Percentiles rank a stretch among this genome's conserved stretches.
These are phyloP conservation scores for Emmelina monodactyla DNA, from an alignment of 2,888 invertebrate genomes.

Conservation along the genomic window DNA sequence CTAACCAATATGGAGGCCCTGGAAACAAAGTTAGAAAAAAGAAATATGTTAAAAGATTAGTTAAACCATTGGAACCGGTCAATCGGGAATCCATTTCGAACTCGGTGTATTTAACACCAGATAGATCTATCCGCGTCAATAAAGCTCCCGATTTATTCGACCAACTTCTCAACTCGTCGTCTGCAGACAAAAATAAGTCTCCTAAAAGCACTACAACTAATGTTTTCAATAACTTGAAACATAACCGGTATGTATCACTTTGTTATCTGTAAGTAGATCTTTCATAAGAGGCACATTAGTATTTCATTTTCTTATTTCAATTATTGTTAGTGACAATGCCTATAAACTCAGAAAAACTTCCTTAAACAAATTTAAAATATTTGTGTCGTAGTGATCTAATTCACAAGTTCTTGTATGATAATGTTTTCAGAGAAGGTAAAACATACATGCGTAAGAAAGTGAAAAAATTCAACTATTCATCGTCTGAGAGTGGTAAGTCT, in stretches of 20 bases:
- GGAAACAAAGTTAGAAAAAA: constrained; percentile 43
- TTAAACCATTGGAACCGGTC: constrained; percentile 31
- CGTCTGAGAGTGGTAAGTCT: constrained; percentile 27
- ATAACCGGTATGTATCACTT: no score
- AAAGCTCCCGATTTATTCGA: constrained; percentile 47
- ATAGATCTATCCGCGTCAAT: constrained; percentile 50
- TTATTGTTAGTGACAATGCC: no score
- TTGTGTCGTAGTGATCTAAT: no score
- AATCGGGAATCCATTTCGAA: constrained; percentile 22
- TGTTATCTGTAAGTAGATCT: no score
- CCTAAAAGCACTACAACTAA: no score
- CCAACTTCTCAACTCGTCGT: constrained; percentile 39
- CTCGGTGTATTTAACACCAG: constrained; percentile 42
- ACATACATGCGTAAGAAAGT: constrained; percentile 25
- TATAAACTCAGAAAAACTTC: no score
- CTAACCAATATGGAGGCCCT: constrained; percentile 25
- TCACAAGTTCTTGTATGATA: no score
- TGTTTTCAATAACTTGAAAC: no score
- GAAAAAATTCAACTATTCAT: constrained; percentile 29
- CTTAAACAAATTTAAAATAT: no score
- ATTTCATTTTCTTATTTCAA: no score
- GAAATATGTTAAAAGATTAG: constrained; percentile 45
- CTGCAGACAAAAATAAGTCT: no score
- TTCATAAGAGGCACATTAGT: no score
- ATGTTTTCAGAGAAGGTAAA: constrained; percentile 26